Base-by-base conservation (phyloP, 1,140 invertebrate species). In the Tetragnatha versicolor region DNA sequence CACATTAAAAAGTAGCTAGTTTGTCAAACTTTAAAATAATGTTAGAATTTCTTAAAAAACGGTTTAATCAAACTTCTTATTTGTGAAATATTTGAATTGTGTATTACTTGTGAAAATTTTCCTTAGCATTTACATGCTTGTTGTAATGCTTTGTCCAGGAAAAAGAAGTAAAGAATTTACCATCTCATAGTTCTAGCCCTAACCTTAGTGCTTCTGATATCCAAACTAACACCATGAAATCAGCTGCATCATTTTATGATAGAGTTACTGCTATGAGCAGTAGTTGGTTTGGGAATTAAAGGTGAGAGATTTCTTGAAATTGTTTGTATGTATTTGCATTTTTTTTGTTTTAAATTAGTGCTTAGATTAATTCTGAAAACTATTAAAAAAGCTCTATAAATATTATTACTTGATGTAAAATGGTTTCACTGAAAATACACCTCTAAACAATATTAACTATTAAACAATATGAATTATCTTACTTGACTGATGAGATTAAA, bases 251-350 rank as follows among this genome's bases (percentile, higher is more conserved):
- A 0, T 75, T 80, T 60, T 80, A 80, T 49, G 79, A 80, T 12
- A 47, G 60, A 39, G 63, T 80, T n/a, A 80, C 79, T 55, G 79
- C 79, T 5, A 80, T 80, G 79, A 75, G 79, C 22, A 75, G 60
- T 68, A 80, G 79, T 68, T 73, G 69, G 79, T 75, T 80, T 69
- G 79, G 69, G 29, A 70, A 70, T 22, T 75, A 39, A 66, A 39
- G 53, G 61, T 77, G 27, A 69, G 66, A 17, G 7, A 17, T 33
- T n/a, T 29, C 20, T 25, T 42, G 1, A 14, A 33, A 14, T 10
- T 22, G 12, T 3, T 7, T 53, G n/a, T 10, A n/a, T 9, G 45
- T 47, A 6, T 47, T 47, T 47, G 45, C 45, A n/a, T 12, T n/a
- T n/a, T 47, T 47, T 47, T 6, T n/a, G 22, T n/a, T 20, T 47